Evolutionary conservation across 2,888 invertebrate genomes (phyloP).

Genomic region (Willowsia nigromaculata): DNA sequence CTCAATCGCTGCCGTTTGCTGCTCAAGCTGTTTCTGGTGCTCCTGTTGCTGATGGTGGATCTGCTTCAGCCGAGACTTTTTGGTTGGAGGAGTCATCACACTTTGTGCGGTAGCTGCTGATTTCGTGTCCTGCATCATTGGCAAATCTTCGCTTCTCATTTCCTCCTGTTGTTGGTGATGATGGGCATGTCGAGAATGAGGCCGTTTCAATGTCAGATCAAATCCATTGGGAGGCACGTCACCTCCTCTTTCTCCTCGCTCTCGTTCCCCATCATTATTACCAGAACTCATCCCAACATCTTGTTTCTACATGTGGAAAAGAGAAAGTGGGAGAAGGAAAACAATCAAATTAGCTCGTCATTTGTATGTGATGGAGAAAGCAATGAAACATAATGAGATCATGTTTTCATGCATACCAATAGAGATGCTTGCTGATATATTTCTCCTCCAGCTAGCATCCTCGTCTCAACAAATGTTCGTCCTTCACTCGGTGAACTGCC

Average conservation of each 20-base stretch:
- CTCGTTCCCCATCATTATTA: not conserved
- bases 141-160: slow-evolving; percentile 15
- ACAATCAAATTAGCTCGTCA: slow-evolving; percentile 16
- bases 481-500: slow-evolving; percentile 56
- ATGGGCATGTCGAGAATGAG: slow-evolving; percentile 56
- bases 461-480: slow-evolving; percentile 74
- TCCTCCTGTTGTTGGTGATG: not conserved
- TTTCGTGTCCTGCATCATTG: not conserved
- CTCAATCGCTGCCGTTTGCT: slow-evolving; percentile 71
- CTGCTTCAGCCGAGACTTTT: slow-evolving; percentile 71
- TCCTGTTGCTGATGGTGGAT: slow-evolving; percentile 77
- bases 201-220: slow-evolving; percentile 53
- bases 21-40: not conserved
- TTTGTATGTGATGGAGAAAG: not conserved
- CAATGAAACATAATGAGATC: slow-evolving; percentile 10
- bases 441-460: slow-evolving; percentile 76
- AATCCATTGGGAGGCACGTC: slow-evolving; percentile 37
- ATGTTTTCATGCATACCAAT: slow-evolving; percentile 33
- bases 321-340: not conserved
- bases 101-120: not conserved
- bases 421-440: slow-evolving; percentile 60
- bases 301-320: not conserved
- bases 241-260: slow-evolving; percentile 27
- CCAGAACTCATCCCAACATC: slow-evolving; percentile 5
- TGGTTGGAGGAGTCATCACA: slow-evolving; percentile 52